phyloP scores from a whole-genome alignment of 2,888 invertebrate genomes.

The Megastigmus dorsalis region DNA sequence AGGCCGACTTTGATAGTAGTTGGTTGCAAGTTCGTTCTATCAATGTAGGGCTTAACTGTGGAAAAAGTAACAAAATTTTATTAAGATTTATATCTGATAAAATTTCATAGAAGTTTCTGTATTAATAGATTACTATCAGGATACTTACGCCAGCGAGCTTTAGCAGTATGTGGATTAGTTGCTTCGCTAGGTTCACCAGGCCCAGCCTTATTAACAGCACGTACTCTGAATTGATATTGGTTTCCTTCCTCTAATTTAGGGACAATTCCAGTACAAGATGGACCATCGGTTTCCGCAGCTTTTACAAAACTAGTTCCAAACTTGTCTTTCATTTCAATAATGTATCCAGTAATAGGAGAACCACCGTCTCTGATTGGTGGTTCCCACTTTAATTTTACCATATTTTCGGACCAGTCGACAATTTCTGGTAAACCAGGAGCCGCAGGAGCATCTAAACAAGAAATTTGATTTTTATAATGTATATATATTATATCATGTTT shows the following conservation, averaged over 20 bases:
- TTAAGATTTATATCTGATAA: neutral
- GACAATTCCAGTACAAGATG: constrained; percentile 89
- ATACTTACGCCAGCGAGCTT: constrained; percentile 89
- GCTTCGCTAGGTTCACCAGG: constrained; percentile 93
- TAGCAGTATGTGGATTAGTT: constrained; percentile 93
- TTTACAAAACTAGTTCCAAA: constrained; percentile 89
- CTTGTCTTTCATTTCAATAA: constrained; percentile 94
- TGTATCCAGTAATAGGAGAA: constrained; percentile 94
- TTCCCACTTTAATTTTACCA: constrained; percentile 93
- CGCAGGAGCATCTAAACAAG: constrained; percentile 83
- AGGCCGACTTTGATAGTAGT: constrained; percentile 91
- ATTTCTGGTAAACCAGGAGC: constrained; percentile 94
- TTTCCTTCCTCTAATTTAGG: constrained; percentile 93
- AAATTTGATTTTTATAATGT: neutral
- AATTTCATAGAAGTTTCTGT: neutral
- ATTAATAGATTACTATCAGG: constrained; percentile 70
- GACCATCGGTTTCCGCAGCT: constrained; percentile 89
- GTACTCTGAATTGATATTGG: constrained; percentile 94
- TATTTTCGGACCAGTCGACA: constrained; percentile 92
- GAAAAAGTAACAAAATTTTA: neutral
- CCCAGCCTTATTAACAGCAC: constrained; percentile 97
- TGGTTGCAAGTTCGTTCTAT: constrained; percentile 91
- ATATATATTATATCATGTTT: neutral
- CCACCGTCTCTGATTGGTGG: constrained; percentile 92
- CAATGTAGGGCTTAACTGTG: constrained; percentile 95